These are phyloP conservation scores for Paralvinella palmiformis DNA, from an alignment of 1,140 invertebrate species.

Conservation along the genomic window DNA sequence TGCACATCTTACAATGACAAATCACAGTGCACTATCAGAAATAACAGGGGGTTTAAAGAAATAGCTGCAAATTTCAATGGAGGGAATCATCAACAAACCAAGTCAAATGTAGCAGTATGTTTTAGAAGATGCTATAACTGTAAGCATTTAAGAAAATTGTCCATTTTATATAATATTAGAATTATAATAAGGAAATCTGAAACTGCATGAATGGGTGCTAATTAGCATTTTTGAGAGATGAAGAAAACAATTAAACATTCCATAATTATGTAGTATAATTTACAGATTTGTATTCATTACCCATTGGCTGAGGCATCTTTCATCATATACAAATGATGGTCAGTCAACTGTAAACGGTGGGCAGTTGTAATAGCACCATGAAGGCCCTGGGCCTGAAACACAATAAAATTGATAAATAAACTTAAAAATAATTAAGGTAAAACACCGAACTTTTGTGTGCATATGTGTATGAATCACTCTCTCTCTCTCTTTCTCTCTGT, in stretches of 20 bases:
- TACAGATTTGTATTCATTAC: conserved; percentile 20
- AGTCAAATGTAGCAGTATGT: background rate
- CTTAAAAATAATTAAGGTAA: no score
- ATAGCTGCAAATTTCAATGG: background rate
- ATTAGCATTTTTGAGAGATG: background rate
- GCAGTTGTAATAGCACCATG: conserved; percentile 41
- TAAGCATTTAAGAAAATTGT: background rate
- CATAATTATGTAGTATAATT: conserved; percentile 2
- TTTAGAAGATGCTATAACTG: background rate
- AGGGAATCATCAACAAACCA: background rate
- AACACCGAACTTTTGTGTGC: no score
- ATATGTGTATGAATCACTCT: no score
- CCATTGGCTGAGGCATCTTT: conserved; percentile 40
- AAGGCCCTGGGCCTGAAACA: conserved; percentile 48
- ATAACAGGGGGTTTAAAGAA: background rate
- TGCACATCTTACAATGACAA: no score
- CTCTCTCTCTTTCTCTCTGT: no score
- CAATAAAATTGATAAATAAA: no score
- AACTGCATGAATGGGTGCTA: background rate
- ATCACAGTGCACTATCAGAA: background rate
- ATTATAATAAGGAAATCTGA: background rate
- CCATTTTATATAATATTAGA: background rate
- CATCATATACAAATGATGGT: conserved; percentile 48
- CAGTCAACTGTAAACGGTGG: conserved; percentile 42
- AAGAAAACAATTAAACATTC: background rate